phyloP scores from a whole-genome alignment of 2,797 vertebrate genomes.

The Xyrichtys novacula region DNA sequence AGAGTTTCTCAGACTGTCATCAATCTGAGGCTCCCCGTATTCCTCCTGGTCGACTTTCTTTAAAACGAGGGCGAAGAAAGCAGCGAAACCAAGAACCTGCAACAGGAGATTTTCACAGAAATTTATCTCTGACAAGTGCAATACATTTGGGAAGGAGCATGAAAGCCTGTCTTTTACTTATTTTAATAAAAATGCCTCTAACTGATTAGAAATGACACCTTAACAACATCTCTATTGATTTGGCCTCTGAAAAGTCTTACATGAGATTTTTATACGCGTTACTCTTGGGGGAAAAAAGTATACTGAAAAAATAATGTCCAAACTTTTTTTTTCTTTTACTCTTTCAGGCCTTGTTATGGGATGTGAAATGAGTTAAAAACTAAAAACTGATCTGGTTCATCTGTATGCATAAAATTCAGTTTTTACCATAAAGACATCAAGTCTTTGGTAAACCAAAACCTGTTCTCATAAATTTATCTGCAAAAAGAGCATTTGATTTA shows the following conservation, averaged over 20 bases:
- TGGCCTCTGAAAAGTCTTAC: too few species aligned
- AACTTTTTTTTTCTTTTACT: too few species aligned
- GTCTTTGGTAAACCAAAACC: not conserved
- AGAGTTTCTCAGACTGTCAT: slow-evolving; percentile 77
- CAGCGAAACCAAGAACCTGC: slow-evolving; percentile 95
- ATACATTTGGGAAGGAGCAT: not conserved
- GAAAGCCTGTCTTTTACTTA: not conserved
- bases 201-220: not conserved
- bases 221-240: too few species aligned
- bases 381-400: not conserved
- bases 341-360: not conserved
- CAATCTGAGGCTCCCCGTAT: slow-evolving; percentile 84
- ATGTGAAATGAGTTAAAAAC: not conserved
- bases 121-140: not conserved
- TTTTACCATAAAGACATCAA: not conserved
- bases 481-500: not conserved
- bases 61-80: slow-evolving; percentile 95
- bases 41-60: slow-evolving; percentile 94
- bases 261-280: too few species aligned
- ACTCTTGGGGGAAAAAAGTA: too few species aligned
- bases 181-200: not conserved
- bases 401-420: not conserved
- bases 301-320: too few species aligned
- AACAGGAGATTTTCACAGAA: slow-evolving; percentile 31
- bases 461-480: not conserved